Conservation (phyloP, 2,113 vertebrate species). For the Sylvilagus bachmani region DNA sequence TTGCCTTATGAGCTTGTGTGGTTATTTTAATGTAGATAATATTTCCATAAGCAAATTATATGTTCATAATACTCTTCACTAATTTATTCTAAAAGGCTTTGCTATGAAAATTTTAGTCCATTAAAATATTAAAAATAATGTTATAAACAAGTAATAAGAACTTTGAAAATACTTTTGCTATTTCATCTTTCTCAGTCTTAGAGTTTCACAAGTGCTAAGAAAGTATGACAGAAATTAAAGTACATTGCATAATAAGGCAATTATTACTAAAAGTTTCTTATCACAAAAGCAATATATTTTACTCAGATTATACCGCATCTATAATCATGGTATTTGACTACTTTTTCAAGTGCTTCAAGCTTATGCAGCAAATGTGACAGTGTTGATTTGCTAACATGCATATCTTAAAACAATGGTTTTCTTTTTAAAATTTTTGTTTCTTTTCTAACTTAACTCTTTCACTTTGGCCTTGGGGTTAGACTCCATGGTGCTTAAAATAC, state of each 20-base stretch:
- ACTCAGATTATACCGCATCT: neutral
- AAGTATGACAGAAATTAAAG: neutral
- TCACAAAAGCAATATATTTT: neutral
- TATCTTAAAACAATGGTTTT: neutral
- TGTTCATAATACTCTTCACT: neutral
- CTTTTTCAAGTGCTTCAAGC: neutral
- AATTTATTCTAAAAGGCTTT: neutral
- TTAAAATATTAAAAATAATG: neutral
- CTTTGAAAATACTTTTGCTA: neutral
- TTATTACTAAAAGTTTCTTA: neutral
- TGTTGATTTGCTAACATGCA: neutral
- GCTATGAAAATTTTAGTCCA: neutral
- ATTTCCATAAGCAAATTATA: neutral
- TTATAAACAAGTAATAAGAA: neutral
- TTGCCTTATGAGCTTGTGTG: slow-evolving; percentile 15
- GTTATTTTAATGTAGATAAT: neutral
- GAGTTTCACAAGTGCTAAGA: neutral
- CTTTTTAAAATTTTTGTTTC: neutral
- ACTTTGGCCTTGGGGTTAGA: neutral
- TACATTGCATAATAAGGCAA: neutral
- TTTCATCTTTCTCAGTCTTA: neutral
- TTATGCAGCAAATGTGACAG: neutral
- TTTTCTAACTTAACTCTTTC: neutral
- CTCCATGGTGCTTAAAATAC: neutral
- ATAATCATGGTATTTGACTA: neutral